Evolutionary conservation across 1,140 invertebrate genomes (phyloP), one percentile per base, ranked within the genome.

Genomic region (Sycophila sp.): DNA sequence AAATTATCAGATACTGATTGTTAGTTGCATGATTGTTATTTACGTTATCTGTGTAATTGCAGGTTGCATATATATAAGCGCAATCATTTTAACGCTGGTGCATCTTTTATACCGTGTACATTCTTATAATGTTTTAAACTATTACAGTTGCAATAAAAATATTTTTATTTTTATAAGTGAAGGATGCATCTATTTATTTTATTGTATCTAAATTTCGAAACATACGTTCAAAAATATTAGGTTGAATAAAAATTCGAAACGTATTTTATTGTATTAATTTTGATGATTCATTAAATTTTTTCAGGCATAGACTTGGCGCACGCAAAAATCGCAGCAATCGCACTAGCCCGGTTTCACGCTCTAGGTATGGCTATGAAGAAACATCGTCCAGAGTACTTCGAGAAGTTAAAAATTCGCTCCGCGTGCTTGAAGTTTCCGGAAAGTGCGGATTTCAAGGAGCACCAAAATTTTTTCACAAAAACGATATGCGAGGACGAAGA

Each of bases 281-380:
- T 2, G 7, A 19, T 45, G 0, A 19, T 45, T 22, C 1, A n/a
- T 47, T 47, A n/a, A n/a, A n/a, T 10, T 28, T 58, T 70, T 45
- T 47, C 77, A 75, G 83, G 88, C 3, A 86, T 89, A 34, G 87
- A 90, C 74, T 53, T 87, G 2, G 80, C 83, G 2, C 86, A 88
- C 24, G 82, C 87, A 0, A 82, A 78, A 55, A 63, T 87, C 1
- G 85, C 88, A 2, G 60, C 90, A 2, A 73, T 80, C 34, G 81
- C 86, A 13, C 60, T 91, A 70, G 89, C 89, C 0, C 80, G 82
- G 65, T 90, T 88, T 73, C 90, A 91, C 69, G 88, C 88, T 0
- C 77, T 89, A n/a, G 87, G 89, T 0, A 87, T 91, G 15, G 89
- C 88, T 0, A 78, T 87, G 53, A 87, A 87, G 24, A 63, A 84